Evolutionary conservation across 2,888 invertebrate species (phyloP), one percentile per base, ranked within the genome.

Genomic region (Tigriopus californicus): DNA sequence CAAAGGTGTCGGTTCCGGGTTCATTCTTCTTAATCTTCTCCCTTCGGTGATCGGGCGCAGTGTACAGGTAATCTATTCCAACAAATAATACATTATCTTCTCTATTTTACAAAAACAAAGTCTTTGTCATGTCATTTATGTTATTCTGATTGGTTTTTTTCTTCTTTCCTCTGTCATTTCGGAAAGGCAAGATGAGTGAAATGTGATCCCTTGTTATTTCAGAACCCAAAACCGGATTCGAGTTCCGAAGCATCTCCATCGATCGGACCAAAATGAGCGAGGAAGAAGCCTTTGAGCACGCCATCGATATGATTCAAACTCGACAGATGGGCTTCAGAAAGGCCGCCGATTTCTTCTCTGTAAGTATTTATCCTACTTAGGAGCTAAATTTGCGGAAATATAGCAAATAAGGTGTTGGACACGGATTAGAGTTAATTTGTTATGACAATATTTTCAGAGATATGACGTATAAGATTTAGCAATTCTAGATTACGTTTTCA

Each of bases 291-390:
- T 58, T 58, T 20, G 58, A 58, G 40, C 58, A 58, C 33, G 58
- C 58, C 33, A 58, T 58, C 22, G 58, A 58, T 20, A 58, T 58
- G 58, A 58, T 58, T 33, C 44, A 46, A 44, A 58, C 48, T 18
- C n/a, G 58, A 49, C 58, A 58, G 40, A 58, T 58, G 58, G 58
- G 58, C n/a, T 58, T 58, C 40, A 20, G 58, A 24, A 58, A 58
- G 40, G 58, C 58, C n/a, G 58, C 58, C 5, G 58, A 58, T 41
- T 58, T 58, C 40, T 58, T 58, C 49, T 47, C 44, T n/a, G 58
- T 54, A 54, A 20, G 54, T 54, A n/a, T n/a, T n/a, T 3, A 20
- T 12, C 15, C n/a, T 51, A 2, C 13, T 11, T 2, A 47, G n/a
- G n/a, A n/a, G n/a, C n/a, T n/a, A n/a, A n/a, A n/a, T n/a, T n/a